Evolutionary conservation across 2,113 vertebrate species (phyloP).

Genomic region (Acrocephalus kingi): DNA sequence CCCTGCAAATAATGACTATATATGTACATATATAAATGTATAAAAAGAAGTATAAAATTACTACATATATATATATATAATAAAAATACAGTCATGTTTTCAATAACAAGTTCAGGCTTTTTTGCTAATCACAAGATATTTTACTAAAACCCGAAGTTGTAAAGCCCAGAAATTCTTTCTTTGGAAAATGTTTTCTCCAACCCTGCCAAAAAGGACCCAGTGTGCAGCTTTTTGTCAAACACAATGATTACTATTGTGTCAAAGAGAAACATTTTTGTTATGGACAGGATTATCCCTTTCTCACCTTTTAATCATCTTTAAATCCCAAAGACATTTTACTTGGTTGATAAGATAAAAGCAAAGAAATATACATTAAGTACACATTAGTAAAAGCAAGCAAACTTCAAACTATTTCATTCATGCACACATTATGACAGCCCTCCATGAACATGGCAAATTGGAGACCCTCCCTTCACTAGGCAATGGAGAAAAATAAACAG

Average conservation of each 20-base stretch:
- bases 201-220: neutral
- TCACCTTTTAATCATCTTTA: conserved; percentile 44
- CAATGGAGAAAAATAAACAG: rapidly evolving
- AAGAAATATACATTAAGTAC: conserved; percentile 17
- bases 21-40: no score
- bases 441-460: neutral
- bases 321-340: conserved; percentile 45
- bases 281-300: conserved; percentile 20
- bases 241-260: neutral
- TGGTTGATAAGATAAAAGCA: conserved; percentile 8
- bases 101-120: neutral
- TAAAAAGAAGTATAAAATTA: neutral
- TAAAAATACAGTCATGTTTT: neutral
- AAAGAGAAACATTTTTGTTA: neutral
- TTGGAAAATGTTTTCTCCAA: neutral
- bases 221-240: neutral
- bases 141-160: neutral
- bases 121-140: neutral
- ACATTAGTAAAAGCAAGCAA: neutral
- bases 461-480: neutral
- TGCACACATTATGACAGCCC: neutral
- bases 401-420: neutral
- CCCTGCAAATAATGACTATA: neutral
- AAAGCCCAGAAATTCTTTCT: neutral
- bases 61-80: no score